Evolutionary conservation across 2,113 vertebrate species (phyloP), one percentile per base, ranked within the genome.

Genomic region (Ptyas mucosa): DNA sequence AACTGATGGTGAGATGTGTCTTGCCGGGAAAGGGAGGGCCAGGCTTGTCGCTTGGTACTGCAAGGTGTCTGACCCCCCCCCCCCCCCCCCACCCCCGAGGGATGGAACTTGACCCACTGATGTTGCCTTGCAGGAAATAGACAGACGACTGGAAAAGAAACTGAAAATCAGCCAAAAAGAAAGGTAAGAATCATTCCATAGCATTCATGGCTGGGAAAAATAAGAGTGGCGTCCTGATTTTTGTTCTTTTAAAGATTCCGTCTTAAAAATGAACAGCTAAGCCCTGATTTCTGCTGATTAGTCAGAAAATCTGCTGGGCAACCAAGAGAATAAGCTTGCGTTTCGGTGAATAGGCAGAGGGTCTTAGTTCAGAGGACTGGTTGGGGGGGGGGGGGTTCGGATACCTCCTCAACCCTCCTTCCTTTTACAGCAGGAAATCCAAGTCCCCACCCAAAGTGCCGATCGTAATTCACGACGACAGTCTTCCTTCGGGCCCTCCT

Each of bases 131-230:
- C 87, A 99, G 99, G 99, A 99, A 98, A 99, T 99, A 98, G 99
- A 99, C 96, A 98, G 98, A 97, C 98, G 98, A 95, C 97, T 99
- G 96, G 99, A 99, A 96, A 99, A 99, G 98, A 99, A 99, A 96
- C 98, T 99, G 97, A 98, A 98, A 97, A 99, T 99, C 97, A 98
- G 98, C 61, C 98, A 99, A 95, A 99, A 98, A 97, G 99, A 99
- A 97, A 99, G 98, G 99, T 99, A 98, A 98, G 10, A 18, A 5
- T 5, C 86, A 54, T 34, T 49, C 14, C 0, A 4, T 39, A 23
- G 51, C 51, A 0, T 26, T n/a, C 46, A 7, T 0, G 86, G 14
- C 51, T 34, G 51, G 86, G 23, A 49, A 23, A 52, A 49, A 49
- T n/a, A 21, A 10, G 85, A 24, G 9, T 1, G 46, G 85, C 1